A percentile compares a stretch with the other conserved stretches of the same genome.
These are phyloP conservation scores for Megaleporinus macrocephalus DNA, from an alignment of 2,113 vertebrate species.

Conservation along the genomic window DNA sequence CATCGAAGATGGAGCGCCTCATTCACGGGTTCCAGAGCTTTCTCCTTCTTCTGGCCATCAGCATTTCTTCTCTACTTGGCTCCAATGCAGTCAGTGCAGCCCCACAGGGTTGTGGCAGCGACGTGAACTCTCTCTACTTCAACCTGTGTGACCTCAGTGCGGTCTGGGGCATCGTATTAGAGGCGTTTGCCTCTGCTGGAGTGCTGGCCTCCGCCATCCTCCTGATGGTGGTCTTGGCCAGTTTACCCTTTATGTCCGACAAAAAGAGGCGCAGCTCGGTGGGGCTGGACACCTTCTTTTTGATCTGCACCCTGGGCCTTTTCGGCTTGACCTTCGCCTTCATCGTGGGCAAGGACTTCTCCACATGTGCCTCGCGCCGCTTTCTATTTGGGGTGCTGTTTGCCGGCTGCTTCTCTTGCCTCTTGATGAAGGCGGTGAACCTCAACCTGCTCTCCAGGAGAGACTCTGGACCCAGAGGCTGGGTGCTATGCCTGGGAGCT, in stretches of 20 bases:
- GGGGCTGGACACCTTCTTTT: constrained; percentile 81
- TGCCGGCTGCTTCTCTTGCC: constrained; percentile 87
- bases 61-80: constrained; percentile 52
- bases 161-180: constrained; percentile 90
- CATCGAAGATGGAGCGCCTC: constrained; percentile 12
- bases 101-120: constrained; percentile 79
- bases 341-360: constrained; percentile 84
- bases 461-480: constrained; percentile 74
- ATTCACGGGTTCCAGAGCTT: constrained; percentile 17
- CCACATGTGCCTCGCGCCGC: constrained; percentile 88
- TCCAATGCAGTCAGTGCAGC: constrained; percentile 55
- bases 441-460: constrained; percentile 82
- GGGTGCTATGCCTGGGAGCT: constrained; percentile 79
- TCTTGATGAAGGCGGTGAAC: constrained; percentile 82
- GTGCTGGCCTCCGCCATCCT: constrained; percentile 83
- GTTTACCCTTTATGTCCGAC: constrained; percentile 84
- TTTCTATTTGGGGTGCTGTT: constrained; percentile 95
- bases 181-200: constrained; percentile 84
- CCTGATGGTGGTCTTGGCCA: constrained; percentile 86
- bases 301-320: constrained; percentile 86
- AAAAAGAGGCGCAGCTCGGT: constrained; percentile 78
- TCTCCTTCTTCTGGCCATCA: constrained; percentile 30
- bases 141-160: constrained; percentile 86
- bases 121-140: constrained; percentile 85
- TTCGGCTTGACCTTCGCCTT: constrained; percentile 92